phyloP scores from a whole-genome alignment of 2,888 invertebrate species.

The Athalia rosae region DNA sequence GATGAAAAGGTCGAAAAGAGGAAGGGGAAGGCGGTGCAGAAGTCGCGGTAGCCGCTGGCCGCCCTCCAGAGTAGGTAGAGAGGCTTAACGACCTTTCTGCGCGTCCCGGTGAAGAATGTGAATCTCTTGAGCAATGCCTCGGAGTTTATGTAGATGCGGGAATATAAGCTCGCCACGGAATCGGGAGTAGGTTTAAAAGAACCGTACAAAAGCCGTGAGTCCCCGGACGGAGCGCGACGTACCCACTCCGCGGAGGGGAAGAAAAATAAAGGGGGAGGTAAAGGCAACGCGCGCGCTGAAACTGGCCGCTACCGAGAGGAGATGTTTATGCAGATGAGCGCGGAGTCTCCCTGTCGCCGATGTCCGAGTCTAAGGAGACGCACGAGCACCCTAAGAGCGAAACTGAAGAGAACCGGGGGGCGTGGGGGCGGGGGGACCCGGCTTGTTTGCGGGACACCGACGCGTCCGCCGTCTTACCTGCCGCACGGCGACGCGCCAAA shows the following conservation, averaged over 20 bases:
- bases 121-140: conserved; percentile 54
- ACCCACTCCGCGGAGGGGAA: not conserved
- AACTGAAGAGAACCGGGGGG: not conserved
- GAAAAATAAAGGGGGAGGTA: conserved; percentile 34
- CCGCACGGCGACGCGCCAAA: no score
- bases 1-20: conserved; percentile 24
- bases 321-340: conserved; percentile 70
- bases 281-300: conserved; percentile 19
- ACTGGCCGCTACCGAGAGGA: conserved; percentile 58
- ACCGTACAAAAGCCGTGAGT: no score
- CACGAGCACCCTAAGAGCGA: conserved; percentile 10
- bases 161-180: conserved; percentile 54
- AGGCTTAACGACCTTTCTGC: conserved; percentile 62
- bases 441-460: conserved; percentile 27
- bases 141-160: conserved; percentile 57
- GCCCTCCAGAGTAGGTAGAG: no score
- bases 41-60: conserved; percentile 46
- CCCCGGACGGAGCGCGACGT: no score
- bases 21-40: conserved; percentile 16
- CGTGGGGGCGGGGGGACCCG: no score
- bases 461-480: not conserved
- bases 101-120: conserved; percentile 62
- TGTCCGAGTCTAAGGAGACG: conserved; percentile 44
- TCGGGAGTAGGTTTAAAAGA: conserved; percentile 47
- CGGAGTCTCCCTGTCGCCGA: conserved; percentile 53